Evolutionary conservation across 2,888 invertebrate species (phyloP).

Genomic region (Kuschelorhynchus macadamiae): DNA sequence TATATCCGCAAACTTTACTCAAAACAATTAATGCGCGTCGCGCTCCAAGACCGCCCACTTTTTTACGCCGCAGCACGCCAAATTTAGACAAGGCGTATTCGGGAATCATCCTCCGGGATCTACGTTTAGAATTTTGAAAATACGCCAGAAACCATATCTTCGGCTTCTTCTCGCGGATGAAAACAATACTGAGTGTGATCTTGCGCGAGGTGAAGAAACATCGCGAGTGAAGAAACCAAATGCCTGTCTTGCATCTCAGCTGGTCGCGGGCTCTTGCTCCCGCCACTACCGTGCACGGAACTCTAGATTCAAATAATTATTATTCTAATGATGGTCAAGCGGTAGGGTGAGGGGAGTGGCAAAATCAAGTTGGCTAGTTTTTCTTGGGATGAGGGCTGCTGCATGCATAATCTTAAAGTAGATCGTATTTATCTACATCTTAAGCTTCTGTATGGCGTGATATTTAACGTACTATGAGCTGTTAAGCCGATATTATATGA

Average conservation of each 20-base stretch:
- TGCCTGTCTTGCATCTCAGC: conserved; percentile 46
- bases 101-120: conserved; percentile 10
- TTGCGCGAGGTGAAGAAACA: conserved; percentile 47
- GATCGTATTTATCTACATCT: too few relatives aligned
- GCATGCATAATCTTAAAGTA: not conserved
- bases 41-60: conserved; percentile 26
- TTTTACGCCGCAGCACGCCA: conserved; percentile 12
- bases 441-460: too few relatives aligned
- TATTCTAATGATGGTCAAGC: conserved; percentile 51
- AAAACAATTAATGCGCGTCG: conserved; percentile 24
- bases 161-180: conserved; percentile 19
- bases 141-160: conserved; percentile 8
- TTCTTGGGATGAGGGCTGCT: conserved; percentile 35
- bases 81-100: conserved; percentile 17
- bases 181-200: conserved; percentile 26
- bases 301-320: conserved; percentile 48
- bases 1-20: not conserved
- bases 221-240: conserved; percentile 48
- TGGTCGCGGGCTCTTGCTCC: conserved; percentile 45
- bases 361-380: conserved; percentile 36
- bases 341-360: conserved; percentile 50
- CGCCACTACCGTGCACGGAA: conserved; percentile 47
- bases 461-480: too few relatives aligned
- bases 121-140: conserved; percentile 13
- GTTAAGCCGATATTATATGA: too few relatives aligned